Percentiles rank a stretch among this genome's conserved stretches.
Conservation (phyloP, 2,888 invertebrate species). For the Tachina grossa region DNA sequence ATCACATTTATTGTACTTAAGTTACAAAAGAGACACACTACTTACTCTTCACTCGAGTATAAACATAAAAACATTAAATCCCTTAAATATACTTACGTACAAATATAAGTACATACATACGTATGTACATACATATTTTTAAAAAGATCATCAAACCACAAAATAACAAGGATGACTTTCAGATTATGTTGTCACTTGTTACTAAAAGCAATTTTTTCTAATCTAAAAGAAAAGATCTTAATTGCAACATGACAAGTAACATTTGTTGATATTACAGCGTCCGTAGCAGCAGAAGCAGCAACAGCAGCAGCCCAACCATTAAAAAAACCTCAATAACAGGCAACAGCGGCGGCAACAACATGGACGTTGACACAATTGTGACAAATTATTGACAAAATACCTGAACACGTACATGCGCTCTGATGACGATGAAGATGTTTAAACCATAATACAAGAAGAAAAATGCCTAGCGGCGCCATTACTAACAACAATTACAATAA, state of each 20-base stretch:
- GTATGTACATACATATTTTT: not conserved
- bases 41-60: constrained; percentile 21
- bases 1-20: constrained; percentile 35
- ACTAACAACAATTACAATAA: constrained; percentile 60
- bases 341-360: constrained; percentile 39
- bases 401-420: constrained; percentile 54
- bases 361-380: constrained; percentile 78
- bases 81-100: not conserved
- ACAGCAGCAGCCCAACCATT: not conserved
- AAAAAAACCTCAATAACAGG: constrained; percentile 15
- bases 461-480: constrained; percentile 70
- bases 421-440: constrained; percentile 53
- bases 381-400: constrained; percentile 80
- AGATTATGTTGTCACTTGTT: constrained; percentile 72
- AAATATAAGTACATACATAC: too few species aligned
- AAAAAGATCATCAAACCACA: constrained; percentile 46
- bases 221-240: constrained; percentile 75
- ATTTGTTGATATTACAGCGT: constrained; percentile 74
- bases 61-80: constrained; percentile 15
- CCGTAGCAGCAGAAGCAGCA: constrained; percentile 1
- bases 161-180: constrained; percentile 68
- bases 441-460: constrained; percentile 28
- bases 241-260: constrained; percentile 81
- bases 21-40: constrained; percentile 43
- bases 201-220: constrained; percentile 68